These are phyloP conservation scores for Drosophila rufa DNA, from an alignment of 1,140 invertebrate genomes.

Conservation along the genomic window DNA sequence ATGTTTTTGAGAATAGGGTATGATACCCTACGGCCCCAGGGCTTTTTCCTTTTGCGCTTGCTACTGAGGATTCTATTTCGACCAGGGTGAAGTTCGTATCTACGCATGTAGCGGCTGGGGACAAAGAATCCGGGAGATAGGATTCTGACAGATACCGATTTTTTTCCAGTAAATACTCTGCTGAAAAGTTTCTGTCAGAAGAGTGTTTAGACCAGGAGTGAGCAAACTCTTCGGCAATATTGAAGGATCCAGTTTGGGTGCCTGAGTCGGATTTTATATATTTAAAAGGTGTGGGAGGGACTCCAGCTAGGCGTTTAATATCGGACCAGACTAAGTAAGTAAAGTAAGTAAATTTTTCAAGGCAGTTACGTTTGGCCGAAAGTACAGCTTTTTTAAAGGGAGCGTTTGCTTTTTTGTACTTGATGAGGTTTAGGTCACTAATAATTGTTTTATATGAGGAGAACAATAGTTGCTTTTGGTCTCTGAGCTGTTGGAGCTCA, in stretches of 20 bases:
- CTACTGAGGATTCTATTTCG: neutral
- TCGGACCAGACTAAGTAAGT: constrained; percentile 24
- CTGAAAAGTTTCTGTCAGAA: constrained; percentile 15
- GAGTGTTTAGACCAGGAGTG: constrained; percentile 13
- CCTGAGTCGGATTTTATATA: constrained; percentile 7
- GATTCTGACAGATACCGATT: too few relatives aligned
- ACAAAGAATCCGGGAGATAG: too few relatives aligned
- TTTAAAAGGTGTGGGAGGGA: constrained; percentile 3
- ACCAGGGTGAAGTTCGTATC: neutral
- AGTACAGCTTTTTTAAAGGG: too few relatives aligned
- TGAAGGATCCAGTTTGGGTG: neutral
- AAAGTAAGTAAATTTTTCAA: constrained; percentile 35
- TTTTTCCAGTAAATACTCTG: constrained; percentile 12
- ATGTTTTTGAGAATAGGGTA: neutral
- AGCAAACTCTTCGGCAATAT: constrained; percentile 17
- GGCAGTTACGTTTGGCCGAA: neutral
- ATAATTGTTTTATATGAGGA: constrained; percentile 18
- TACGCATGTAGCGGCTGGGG: too few relatives aligned
- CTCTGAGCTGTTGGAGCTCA: too few relatives aligned
- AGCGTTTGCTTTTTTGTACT: constrained; percentile 26
- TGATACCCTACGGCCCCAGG: neutral
- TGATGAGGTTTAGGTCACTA: constrained; percentile 12
- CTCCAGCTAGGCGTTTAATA: too few relatives aligned
- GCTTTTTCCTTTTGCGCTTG: too few relatives aligned
- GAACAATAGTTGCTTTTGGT: constrained; percentile 1